Base-by-base conservation (phyloP, 2,113 vertebrate genomes). In the Bufo bufo region DNA sequence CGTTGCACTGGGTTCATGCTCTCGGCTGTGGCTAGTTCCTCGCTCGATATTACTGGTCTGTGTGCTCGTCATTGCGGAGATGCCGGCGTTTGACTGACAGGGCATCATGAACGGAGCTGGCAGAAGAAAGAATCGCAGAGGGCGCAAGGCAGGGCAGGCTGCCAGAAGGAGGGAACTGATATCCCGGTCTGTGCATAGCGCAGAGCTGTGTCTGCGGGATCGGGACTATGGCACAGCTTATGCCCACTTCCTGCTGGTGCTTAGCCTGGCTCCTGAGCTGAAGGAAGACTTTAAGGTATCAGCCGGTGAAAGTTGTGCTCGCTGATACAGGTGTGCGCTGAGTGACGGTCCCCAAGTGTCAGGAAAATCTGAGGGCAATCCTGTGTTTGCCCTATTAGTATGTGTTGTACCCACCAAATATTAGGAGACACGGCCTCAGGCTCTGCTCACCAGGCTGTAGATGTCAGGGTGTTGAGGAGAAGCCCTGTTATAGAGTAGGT, bases 201-300 rank as follows among this genome's bases (percentile, higher is more conserved):
- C 97, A 0, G 96, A 98, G 90, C 96, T 98, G 86, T 99, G 97
- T 81, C 89, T 99, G 63, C 94, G 96, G 75, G 93, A 93, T 82
- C 96, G 96, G 66, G 98, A 99, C 89, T 98, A 97, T 90, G 98
- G 98, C 88, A 99, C 98, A 1, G 98, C 98, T 0, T 99, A 98
- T 84, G 98, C 97, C 8, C 98, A 99, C 90, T 99, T 98, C 92
- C 96, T 99, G 0, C 94, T 99, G 0, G 97, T 97, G 65, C 95
- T 99, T 87, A 97, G 96, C 92, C 94, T 99, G 50, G 97, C 97
- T 4, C 97, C 98, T 0, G 94, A 96, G 89, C 93, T 99, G 90
- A 99, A 96, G 93, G 92, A 94, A 16, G 90, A 81, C 10, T 90
- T 94, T 45, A 96, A 95, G 93, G 96, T 96, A 90, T 45, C 56